A percentile compares a stretch with the other conserved stretches of the same genome.
phyloP scores from a whole-genome alignment of 2,888 invertebrate species.

The Caenorhabditis plicata region DNA sequence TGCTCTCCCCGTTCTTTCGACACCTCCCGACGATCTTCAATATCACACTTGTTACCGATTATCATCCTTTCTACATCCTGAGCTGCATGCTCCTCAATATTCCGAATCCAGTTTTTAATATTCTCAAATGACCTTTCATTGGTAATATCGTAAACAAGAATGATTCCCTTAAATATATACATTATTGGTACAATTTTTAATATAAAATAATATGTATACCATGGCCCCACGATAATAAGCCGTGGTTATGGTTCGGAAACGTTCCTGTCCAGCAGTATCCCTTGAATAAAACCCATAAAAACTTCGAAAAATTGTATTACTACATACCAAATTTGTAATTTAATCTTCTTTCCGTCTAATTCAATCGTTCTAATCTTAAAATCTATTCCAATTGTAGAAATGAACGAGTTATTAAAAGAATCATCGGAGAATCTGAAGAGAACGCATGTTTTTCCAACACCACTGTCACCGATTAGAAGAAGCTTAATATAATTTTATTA shows the following conservation, averaged over 20 bases:
- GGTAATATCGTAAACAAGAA: slow-evolving; percentile 84
- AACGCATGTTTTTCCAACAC: slow-evolving; percentile 69
- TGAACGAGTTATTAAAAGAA: slow-evolving; percentile 72
- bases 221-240: slow-evolving; percentile 99
- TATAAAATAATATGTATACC: slow-evolving; percentile 66
- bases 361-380: slow-evolving; percentile 71
- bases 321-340: slow-evolving; percentile 68
- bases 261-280: slow-evolving; percentile 98
- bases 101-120: slow-evolving; percentile 98
- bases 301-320: too few relatives aligned
- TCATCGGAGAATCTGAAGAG: slow-evolving; percentile 72
- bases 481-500: slow-evolving; percentile 30
- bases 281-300: too few relatives aligned
- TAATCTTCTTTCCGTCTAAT: slow-evolving; percentile 71
- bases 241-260: slow-evolving; percentile 97
- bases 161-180: slow-evolving; percentile 74
- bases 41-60: slow-evolving; percentile 96
- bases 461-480: slow-evolving; percentile 51
- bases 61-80: slow-evolving; percentile 99
- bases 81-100: slow-evolving; percentile 76
- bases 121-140: slow-evolving; percentile 99
- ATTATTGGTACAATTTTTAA: not conserved
- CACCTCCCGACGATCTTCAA: slow-evolving; percentile 88
- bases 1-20: slow-evolving; percentile 90
- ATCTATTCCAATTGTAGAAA: slow-evolving; percentile 68